Base-by-base conservation (phyloP, 2,888 invertebrate species). In the Charanyca ferruginea region DNA sequence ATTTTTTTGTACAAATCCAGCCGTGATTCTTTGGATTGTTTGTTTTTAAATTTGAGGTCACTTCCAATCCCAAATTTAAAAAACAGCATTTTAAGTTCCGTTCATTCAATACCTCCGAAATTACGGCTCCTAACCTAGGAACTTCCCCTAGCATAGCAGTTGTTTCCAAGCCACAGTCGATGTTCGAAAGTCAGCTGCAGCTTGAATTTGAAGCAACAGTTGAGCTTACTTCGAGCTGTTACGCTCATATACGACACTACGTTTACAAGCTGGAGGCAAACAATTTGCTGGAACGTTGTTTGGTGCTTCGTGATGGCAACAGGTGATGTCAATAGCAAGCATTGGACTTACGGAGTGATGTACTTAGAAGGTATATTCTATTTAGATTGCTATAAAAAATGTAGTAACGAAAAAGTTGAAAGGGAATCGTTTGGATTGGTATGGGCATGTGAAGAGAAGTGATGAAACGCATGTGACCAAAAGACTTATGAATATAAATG, bases 171-270 rank as follows among this genome's bases (percentile, higher is more conserved):
- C 51, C 35, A 11, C 45, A 44, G 13, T 11, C 23, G 38, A 38
- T 45, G 32, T 53, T 57, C n/a, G 55, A 47, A 42, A 66, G 42
- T 57, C 67, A 22, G 54, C 45, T 42, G 42, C 51, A 60, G 51
- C 52, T 57, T 45, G 57, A 41, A 72, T 53, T 49, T 1, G 48
- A 63, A 62, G 73, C 73, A 73, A 73, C 73, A 73, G 68, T 63
- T 73, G 62, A 67, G 57, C 57, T 73, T 47, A 48, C 42, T 53
- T 57, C 67, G 35, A 66, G 66, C 67, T 67, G 41, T 61, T 52
- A 41, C 61, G 66, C 66, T 51, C 41, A 28, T 13, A 57, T 62
- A 44, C 45, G 66, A 66, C 32, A 71, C 25, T 22, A 18, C 28
- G 45, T 44, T 66, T 59, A 71, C 51, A 51, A 47, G 60, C 60